Evolutionary conservation across 2,797 vertebrate species (phyloP).

Genomic region (Cuniculus paca): DNA sequence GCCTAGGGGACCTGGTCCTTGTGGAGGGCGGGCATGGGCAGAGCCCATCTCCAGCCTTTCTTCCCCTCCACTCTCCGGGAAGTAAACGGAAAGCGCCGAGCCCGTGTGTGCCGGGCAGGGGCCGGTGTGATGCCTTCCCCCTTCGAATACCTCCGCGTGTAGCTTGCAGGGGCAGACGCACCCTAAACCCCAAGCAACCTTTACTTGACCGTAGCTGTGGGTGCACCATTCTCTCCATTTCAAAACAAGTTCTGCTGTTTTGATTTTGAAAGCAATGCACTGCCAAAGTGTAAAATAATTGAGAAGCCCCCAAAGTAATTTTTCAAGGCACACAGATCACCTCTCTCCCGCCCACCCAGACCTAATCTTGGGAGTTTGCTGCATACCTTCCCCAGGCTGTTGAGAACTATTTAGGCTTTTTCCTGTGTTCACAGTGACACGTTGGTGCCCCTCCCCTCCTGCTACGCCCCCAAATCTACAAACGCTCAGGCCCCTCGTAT

Average conservation of each 20-base stretch:
- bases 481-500: background rate
- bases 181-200: background rate
- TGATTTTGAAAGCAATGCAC: background rate
- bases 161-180: background rate
- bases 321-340: background rate
- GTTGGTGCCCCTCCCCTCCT: accelerated
- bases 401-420: background rate
- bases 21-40: background rate
- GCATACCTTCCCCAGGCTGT: background rate
- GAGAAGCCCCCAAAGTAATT: background rate
- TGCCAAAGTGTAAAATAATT: background rate
- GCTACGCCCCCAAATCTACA: background rate
- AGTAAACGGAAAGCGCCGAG: background rate
- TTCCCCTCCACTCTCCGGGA: background rate
- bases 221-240: background rate
- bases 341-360: background rate
- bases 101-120: too few species aligned
- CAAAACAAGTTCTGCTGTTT: background rate
- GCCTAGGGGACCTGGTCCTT: too few species aligned
- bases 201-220: background rate
- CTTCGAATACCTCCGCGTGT: background rate
- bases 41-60: background rate
- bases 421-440: background rate
- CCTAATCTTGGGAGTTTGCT: background rate
- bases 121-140: background rate